Evolutionary conservation across 1,140 invertebrate genomes (phyloP).

Genomic region (Parapsyche elsis): DNA sequence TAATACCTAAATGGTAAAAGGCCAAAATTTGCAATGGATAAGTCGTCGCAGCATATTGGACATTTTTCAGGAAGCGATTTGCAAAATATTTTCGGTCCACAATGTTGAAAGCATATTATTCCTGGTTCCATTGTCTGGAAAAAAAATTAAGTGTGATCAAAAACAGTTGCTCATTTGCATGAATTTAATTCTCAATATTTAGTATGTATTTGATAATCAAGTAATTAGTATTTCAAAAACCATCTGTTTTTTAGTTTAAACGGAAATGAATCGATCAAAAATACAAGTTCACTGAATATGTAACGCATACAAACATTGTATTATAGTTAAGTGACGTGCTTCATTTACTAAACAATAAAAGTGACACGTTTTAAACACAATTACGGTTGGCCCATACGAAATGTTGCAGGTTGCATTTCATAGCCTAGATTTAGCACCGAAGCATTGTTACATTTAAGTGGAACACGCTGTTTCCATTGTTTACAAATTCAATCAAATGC

Average conservation of each 20-base stretch:
- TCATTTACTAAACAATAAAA: background rate
- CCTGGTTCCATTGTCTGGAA: conserved; percentile 72
- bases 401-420: background rate
- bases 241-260: no score
- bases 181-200: no score
- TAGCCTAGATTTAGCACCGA: background rate
- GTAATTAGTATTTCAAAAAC: no score
- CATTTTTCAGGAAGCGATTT: conserved; percentile 77
- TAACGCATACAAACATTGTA: no score
- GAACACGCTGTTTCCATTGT: background rate
- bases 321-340: no score
- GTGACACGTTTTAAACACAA: background rate
- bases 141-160: background rate
- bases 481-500: background rate
- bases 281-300: no score
- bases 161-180: no score
- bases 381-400: background rate
- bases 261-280: no score
- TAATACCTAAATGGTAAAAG: conserved; percentile 79
- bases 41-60: conserved; percentile 74
- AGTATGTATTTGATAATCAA: no score
- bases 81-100: conserved; percentile 81
- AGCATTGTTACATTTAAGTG: background rate
- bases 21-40: conserved; percentile 70
- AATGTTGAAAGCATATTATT: conserved; percentile 86